These are phyloP conservation scores for Spea bombifrons DNA, from an alignment of 2,113 vertebrate genomes.

Conservation along the genomic window DNA sequence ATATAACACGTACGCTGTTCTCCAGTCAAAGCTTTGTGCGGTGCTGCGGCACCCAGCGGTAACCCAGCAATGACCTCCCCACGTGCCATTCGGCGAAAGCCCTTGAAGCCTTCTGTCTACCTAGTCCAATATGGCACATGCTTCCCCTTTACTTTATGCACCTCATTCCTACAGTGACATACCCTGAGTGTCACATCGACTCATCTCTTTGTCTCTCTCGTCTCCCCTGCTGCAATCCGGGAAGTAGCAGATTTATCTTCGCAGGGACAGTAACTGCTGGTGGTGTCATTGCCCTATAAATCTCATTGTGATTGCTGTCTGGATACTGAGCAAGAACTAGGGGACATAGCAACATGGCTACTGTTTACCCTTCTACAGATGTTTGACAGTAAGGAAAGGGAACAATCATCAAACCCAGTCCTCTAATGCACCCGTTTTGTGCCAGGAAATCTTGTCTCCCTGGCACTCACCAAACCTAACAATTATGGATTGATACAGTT, in stretches of 20 bases:
- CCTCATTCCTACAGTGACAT: conserved; percentile 12
- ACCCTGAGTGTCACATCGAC: conserved; percentile 7
- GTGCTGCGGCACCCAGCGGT: neutral
- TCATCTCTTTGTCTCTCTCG: conserved; percentile 36
- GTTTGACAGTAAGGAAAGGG: conserved; percentile 7
- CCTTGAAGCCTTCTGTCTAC: neutral
- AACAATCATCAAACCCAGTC: neutral
- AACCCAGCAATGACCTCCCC: neutral
- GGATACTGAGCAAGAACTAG: conserved; percentile 18
- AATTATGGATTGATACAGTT: too few relatives aligned
- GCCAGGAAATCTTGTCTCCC: too few relatives aligned
- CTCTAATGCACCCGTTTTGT: neutral
- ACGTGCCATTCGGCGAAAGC: neutral
- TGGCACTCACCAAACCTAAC: too few relatives aligned
- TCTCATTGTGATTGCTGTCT: conserved; percentile 17
- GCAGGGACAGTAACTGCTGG: conserved; percentile 28
- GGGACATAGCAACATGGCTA: neutral
- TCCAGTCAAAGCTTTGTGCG: neutral
- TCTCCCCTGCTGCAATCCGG: conserved; percentile 18
- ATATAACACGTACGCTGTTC: neutral
- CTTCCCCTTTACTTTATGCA: neutral
- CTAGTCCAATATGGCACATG: neutral
- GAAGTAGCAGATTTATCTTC: conserved; percentile 36
- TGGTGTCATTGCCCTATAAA: conserved; percentile 37
- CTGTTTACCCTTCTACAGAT: conserved; percentile 1